phyloP scores from a whole-genome alignment of 2,113 vertebrate genomes.

The Myotis lucifugus region DNA sequence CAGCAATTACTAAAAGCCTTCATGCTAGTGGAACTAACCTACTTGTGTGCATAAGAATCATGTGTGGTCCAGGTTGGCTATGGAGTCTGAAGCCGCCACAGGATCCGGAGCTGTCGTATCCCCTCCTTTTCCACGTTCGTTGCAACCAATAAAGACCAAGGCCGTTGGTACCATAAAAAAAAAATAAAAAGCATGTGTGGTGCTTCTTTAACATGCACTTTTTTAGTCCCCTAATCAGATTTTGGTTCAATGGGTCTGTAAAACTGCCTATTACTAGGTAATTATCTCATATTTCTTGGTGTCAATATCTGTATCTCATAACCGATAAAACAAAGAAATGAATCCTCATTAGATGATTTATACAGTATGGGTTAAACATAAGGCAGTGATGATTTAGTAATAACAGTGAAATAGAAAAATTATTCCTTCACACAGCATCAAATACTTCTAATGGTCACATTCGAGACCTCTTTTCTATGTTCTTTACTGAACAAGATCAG shows the following conservation, averaged over 20 bases:
- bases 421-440: background rate
- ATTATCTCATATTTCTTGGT: background rate
- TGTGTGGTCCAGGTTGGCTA: background rate
- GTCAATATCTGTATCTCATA: background rate
- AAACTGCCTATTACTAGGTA: background rate
- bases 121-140: no score
- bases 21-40: background rate
- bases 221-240: background rate
- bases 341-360: background rate
- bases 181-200: background rate
- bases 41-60: background rate
- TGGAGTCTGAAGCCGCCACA: no score
- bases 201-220: background rate
- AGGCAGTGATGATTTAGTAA: background rate
- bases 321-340: background rate
- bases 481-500: background rate
- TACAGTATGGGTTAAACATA: background rate
- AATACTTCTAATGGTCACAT: background rate
- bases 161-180: no score
- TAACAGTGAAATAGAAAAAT: background rate
- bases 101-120: no score
- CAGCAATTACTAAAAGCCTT: background rate
- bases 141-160: no score
- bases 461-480: background rate
- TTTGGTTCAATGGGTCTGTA: background rate